These are phyloP conservation scores for Pseudococcus longispinus DNA, from an alignment of 2,888 invertebrate genomes.

Conservation along the genomic window DNA sequence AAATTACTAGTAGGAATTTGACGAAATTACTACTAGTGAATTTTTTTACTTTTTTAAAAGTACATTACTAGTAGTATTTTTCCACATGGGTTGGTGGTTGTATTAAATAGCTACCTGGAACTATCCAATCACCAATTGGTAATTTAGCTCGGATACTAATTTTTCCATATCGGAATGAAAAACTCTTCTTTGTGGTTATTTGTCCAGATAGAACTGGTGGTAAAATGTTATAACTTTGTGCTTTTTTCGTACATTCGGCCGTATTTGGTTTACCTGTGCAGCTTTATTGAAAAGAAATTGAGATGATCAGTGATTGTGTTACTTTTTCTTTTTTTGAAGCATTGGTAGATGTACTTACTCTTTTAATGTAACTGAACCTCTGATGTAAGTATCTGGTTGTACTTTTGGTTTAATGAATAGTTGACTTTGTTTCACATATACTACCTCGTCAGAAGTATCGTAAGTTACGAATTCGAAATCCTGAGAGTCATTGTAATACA, in stretches of 20 bases:
- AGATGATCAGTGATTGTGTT: background rate
- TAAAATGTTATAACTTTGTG: slow-evolving; percentile 66
- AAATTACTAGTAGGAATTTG: too few species aligned
- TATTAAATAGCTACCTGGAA: too few species aligned
- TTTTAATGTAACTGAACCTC: slow-evolving; percentile 31
- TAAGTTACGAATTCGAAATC: slow-evolving; percentile 57
- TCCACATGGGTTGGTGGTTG: too few species aligned
- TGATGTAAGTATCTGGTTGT: slow-evolving; percentile 39
- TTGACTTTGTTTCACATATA: slow-evolving; percentile 53
- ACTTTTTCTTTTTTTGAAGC: too few species aligned
- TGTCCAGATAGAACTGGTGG: slow-evolving; percentile 74
- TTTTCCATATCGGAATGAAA: slow-evolving; percentile 74
- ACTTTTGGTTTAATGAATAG: slow-evolving; percentile 55
- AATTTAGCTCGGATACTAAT: slow-evolving; percentile 75
- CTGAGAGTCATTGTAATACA: background rate
- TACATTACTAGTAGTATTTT: too few species aligned
- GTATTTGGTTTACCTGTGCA: slow-evolving; percentile 52
- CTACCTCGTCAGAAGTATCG: slow-evolving; percentile 53
- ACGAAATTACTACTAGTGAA: too few species aligned
- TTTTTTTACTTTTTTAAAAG: too few species aligned
- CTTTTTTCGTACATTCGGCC: slow-evolving; percentile 47
- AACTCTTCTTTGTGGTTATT: slow-evolving; percentile 69
- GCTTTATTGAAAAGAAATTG: slow-evolving; percentile 19
- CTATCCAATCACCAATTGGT: slow-evolving; percentile 79
- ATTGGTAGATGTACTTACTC: slow-evolving; percentile 12